Evolutionary conservation across 2,113 vertebrate species (phyloP), one percentile per base, ranked within the genome.

Genomic region (Loxodonta africana): DNA sequence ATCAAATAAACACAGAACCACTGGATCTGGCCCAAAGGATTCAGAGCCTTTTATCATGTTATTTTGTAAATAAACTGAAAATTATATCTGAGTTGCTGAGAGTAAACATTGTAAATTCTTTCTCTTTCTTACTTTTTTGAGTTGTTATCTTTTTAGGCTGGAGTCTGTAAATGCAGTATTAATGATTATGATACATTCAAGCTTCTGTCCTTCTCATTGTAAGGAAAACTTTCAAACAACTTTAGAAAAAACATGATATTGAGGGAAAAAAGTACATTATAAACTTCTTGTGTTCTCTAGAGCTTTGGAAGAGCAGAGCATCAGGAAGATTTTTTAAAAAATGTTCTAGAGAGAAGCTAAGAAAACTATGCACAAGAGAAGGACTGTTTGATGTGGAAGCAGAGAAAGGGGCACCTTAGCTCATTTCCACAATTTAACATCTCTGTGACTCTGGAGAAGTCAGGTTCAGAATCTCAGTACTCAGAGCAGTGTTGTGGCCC

Each of bases 31-130:
- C 30, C 94, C 62, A 78, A 57, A 18, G 5, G 78, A 62, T 67
- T 94, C 81, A 90, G 76, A 90, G 21, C 85, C 73, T 15, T 89
- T 90, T 60, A 86, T 74, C 67, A 37, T 90, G 71, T 90, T 94
- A 82, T 89, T 94, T 91, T 86, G 21, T 94, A 96, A 96, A 90
- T 87, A 96, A 95, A 23, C 74, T 44, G 73, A 94, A 83, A 92
- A 96, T 92, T 92, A 83, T 88, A 85, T 95, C 65, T 94, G 46
- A 88, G 85, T 73, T 48, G 48, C 41, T 77, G n/a, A 83, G n/a
- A 23, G 37, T 76, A 93, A 95, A 91, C 33, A 71, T 53, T 90
- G 37, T n/a, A 85, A 80, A 78, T 88, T 92, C 60, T 77, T 91
- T 92, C 60, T 77, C 88, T 46, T 28, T 78, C 51, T 92, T 91